Conservation (phyloP, 2,888 invertebrate species). For the Sepioteuthis lessoniana region DNA sequence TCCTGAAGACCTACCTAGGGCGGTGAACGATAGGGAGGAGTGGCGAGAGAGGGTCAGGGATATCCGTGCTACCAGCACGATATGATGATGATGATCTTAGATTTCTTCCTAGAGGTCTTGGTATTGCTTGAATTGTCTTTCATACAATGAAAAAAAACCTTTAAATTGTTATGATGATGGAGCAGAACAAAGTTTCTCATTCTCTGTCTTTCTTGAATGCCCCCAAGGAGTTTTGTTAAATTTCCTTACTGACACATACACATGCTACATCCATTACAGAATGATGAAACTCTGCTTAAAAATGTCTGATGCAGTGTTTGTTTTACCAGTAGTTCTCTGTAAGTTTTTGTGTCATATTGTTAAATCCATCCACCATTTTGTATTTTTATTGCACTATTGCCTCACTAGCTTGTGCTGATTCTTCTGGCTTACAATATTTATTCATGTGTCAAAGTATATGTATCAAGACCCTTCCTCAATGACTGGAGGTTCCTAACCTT, state of each 20-base stretch:
- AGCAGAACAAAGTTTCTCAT: not conserved
- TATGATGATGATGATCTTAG: too few species aligned
- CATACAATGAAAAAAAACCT: not conserved
- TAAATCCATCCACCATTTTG: slow-evolving; percentile 1
- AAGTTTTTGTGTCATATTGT: not conserved
- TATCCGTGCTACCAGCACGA: too few species aligned
- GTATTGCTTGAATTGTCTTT: not conserved
- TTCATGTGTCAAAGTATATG: slow-evolving; percentile 17
- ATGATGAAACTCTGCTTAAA: slow-evolving; percentile 33
- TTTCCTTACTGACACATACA: slow-evolving; percentile 5
- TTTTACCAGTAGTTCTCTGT: slow-evolving; percentile 5
- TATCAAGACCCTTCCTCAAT: slow-evolving; percentile 33
- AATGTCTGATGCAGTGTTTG: slow-evolving; percentile 33
- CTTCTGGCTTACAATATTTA: slow-evolving; percentile 11
- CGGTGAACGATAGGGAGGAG: too few species aligned
- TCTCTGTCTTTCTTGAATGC: not conserved
- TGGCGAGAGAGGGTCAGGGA: too few species aligned
- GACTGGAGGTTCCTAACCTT: not conserved
- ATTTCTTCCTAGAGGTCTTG: not conserved
- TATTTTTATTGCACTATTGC: slow-evolving; percentile 2
- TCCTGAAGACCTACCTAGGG: too few species aligned
- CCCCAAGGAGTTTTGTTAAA: slow-evolving; percentile 33
- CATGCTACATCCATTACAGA: slow-evolving; percentile 20
- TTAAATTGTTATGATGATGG: not conserved
- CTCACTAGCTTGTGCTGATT: not conserved